Evolutionary conservation across 2,797 vertebrate species (phyloP).

Genomic region (Tragopan temminckii): DNA sequence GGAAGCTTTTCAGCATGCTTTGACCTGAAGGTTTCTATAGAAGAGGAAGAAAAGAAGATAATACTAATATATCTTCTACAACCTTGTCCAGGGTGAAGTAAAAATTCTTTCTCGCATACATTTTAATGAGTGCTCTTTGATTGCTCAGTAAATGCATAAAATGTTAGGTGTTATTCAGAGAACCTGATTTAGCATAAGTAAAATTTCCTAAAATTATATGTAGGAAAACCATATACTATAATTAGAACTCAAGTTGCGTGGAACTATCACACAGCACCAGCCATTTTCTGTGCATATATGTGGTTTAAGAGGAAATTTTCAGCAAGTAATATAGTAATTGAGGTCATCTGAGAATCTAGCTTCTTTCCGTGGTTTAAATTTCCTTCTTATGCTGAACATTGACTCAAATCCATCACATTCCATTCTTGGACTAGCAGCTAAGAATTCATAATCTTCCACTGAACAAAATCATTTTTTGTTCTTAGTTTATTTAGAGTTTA

Average conservation of each 20-base stretch:
- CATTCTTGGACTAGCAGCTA: neutral
- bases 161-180: neutral
- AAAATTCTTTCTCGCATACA: neutral
- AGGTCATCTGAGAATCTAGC: neutral
- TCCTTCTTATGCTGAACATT: neutral
- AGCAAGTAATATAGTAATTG: neutral
- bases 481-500: too few relatives aligned
- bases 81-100: neutral
- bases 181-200: neutral
- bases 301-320: neutral
- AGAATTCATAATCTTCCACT: neutral
- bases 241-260: neutral
- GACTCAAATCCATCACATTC: neutral
- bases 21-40: neutral
- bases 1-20: neutral
- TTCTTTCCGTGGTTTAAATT: neutral
- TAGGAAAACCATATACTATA: neutral
- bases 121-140: neutral
- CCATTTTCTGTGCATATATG: neutral
- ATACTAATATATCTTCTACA: neutral
- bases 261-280: neutral
- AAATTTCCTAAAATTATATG: neutral
- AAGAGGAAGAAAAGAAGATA: neutral
- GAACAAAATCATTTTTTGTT: neutral
- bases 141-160: neutral